Evolutionary conservation across 2,797 vertebrate species (phyloP).

Genomic region (Harpagifer antarcticus): DNA sequence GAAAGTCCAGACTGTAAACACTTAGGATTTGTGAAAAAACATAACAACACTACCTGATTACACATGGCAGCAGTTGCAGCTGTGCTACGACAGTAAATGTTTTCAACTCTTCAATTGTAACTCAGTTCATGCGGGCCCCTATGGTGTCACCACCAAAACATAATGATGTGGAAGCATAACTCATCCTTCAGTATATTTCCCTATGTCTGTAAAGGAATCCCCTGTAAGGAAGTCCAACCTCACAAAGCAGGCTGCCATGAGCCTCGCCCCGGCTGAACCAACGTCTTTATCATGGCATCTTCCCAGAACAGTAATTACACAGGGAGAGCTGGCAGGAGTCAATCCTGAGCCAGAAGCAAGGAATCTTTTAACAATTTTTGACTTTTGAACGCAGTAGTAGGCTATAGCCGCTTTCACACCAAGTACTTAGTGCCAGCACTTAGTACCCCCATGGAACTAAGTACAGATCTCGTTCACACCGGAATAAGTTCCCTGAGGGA

Average conservation of each 20-base stretch:
- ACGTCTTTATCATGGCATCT: constrained; percentile 53
- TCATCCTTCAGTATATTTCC: constrained; percentile 19
- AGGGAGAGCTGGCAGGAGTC: constrained; percentile 41
- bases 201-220: constrained; percentile 15
- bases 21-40: not conserved
- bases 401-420: not conserved
- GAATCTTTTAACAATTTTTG: constrained; percentile 27
- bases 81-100: not conserved
- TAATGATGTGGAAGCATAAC: constrained; percentile 18
- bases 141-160: constrained; percentile 26
- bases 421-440: too few species aligned
- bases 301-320: constrained; percentile 51
- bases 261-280: constrained; percentile 43
- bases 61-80: constrained; percentile 5
- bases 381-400: constrained; percentile 24
- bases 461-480: too few species aligned
- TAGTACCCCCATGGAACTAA: too few species aligned
- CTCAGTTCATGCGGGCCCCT: not conserved
- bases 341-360: constrained; percentile 26
- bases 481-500: too few species aligned
- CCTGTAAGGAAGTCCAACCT: constrained; percentile 29
- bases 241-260: constrained; percentile 35
- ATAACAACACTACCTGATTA: not conserved
- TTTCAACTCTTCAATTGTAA: not conserved
- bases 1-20: constrained; percentile 12